Evolutionary conservation across 92 coral and sea anemone species (phyloP), one percentile per base, ranked within the genome.

Genomic region (Zoanthus sociatus): DNA sequence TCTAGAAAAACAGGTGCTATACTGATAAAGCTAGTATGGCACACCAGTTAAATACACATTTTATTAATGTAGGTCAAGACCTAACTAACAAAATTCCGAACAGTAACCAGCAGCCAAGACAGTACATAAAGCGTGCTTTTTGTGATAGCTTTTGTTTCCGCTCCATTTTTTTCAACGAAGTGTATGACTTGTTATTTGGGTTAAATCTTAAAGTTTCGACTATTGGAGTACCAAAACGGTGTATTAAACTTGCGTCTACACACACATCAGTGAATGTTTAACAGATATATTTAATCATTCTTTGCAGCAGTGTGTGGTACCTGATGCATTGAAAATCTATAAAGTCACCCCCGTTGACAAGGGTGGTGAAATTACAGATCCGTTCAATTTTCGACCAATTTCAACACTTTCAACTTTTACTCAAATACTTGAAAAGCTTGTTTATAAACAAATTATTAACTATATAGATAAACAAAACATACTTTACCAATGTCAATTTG

Each of bases 101-200:
- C 42, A 88, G 50, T 42, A 48, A 84, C 75, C 68, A 68, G 48
- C 73, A 82, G 75, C 94, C 90, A 64, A 75, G 20, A 7, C 42
- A 37, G 42, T 37, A 37, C 42, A 37, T 92, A 37, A 88, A 84
- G 56, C 74, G 84, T 71, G 53, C 94, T 46, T 85, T 86, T 48
- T 82, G 73, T 26, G 84, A 91, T 84, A 91, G 87, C 55, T 91
- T 88, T 88, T 73, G 76, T 76, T 91, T 91, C 68, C 86, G 94
- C 64, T 78, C 87, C 75, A 91, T 83, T 82, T 61, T 84, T 78
- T 79, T 88, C 48, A 79, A 91, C 37, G 91, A 91, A 70, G 91
- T 83, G 37, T 50, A 72, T 7, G 88, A 91, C 77, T 70, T 50
- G 63, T 77, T 82, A 51, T 50, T 10, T 26, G 82, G 56, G 53